Conservation (phyloP, 2,797 vertebrate genomes). For the Paramormyrops hopkinsi region DNA sequence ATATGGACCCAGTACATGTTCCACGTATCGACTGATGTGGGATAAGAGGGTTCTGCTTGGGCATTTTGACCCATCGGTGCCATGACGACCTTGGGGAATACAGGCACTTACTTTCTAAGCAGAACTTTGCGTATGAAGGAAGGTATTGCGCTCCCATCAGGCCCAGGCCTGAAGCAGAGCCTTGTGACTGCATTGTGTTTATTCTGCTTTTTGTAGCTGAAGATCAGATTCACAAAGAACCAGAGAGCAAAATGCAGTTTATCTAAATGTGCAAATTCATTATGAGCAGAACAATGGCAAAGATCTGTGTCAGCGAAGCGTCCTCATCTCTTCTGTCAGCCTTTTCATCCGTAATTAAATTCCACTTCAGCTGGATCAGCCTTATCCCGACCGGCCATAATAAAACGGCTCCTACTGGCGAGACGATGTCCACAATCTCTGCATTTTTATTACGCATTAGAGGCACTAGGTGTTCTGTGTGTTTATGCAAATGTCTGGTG, state of each 20-base stretch:
- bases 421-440: not conserved
- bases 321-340: not conserved
- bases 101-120: not conserved
- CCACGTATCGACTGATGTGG: not conserved
- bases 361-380: not conserved
- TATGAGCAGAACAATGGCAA: not conserved
- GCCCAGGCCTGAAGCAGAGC: not conserved
- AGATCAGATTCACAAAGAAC: not conserved
- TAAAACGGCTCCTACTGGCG: not conserved
- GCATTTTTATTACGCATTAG: not conserved
- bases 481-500: not conserved
- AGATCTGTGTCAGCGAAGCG: not conserved
- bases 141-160: not conserved
- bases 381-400: not conserved
- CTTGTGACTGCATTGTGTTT: not conserved
- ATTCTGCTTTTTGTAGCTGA: not conserved
- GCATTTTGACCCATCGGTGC: not conserved
- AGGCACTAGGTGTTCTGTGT: not conserved
- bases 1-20: not conserved
- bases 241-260: not conserved
- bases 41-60: not conserved
- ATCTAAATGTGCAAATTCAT: not conserved
- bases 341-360: constrained; percentile 7
- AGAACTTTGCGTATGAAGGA: not conserved
- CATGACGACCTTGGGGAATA: not conserved